Conservation (phyloP, 2,888 invertebrate genomes). For the Callyntrura sp. region DNA sequence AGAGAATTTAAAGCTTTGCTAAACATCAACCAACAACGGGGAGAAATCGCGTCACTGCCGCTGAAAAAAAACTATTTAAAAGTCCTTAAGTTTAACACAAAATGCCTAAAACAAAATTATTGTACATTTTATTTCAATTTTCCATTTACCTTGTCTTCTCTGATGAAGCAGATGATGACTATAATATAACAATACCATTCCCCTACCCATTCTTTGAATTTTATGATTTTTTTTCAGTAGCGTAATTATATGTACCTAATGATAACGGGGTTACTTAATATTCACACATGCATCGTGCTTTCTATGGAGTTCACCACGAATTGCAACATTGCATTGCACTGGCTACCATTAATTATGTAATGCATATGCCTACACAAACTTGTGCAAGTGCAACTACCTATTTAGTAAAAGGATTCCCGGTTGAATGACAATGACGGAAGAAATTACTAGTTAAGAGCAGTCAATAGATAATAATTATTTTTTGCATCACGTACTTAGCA, state of each 20-base stretch:
- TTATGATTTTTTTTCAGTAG: background rate
- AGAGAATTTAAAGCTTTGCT: slow-evolving; percentile 7
- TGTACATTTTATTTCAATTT: background rate
- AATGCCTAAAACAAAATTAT: background rate
- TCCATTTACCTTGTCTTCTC: background rate
- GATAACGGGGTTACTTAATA: slow-evolving; percentile 32
- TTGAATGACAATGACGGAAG: slow-evolving; percentile 17
- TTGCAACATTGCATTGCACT: background rate
- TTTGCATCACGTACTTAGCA: no score
- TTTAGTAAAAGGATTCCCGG: background rate
- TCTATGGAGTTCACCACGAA: background rate
- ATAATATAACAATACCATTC: background rate
- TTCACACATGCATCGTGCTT: slow-evolving; percentile 50
- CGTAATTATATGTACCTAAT: slow-evolving; percentile 22
- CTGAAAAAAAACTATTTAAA: background rate
- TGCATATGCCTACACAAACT: background rate
- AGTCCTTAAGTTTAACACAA: background rate
- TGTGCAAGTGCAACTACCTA: background rate
- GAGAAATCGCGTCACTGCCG: background rate
- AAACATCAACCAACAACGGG: background rate
- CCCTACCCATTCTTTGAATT: background rate
- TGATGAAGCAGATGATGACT: background rate
- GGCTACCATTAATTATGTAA: background rate
- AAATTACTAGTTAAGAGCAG: background rate
- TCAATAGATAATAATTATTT: no score